These are phyloP conservation scores for Glyptemys insculpta DNA, from an alignment of 2,797 vertebrate genomes.

Conservation along the genomic window DNA sequence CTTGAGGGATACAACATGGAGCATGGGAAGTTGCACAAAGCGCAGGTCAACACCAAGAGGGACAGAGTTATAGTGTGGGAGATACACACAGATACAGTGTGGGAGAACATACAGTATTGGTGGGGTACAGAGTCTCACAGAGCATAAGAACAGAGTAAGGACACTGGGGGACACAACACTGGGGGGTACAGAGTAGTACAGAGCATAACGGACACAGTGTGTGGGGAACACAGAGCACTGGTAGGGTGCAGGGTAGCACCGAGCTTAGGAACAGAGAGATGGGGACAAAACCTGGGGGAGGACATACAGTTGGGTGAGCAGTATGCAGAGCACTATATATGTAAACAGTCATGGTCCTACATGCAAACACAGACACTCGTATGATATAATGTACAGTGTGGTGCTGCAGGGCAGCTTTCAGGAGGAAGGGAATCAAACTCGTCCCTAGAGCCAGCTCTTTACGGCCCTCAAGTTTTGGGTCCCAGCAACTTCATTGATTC, in stretches of 20 bases:
- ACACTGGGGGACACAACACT: too few relatives aligned
- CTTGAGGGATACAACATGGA: not conserved
- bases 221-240: too few relatives aligned
- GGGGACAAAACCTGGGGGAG: not conserved
- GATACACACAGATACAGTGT: not conserved
- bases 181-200: not conserved
- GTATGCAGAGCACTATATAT: not conserved
- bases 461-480: not conserved
- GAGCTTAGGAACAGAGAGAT: not conserved
- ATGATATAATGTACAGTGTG: not conserved
- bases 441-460: not conserved
- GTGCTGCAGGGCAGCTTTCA: not conserved
- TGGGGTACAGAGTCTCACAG: not conserved
- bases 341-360: not conserved
- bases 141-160: not conserved
- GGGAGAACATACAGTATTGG: not conserved
- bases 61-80: not conserved
- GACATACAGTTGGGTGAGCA: not conserved
- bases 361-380: not conserved
- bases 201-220: not conserved
- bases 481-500: not conserved
- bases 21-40: not conserved
- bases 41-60: not conserved
- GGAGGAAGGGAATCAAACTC: not conserved
- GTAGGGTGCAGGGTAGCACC: not conserved